phyloP scores from a whole-genome alignment of 1,140 invertebrate species.

The Saccostrea cuccullata region DNA sequence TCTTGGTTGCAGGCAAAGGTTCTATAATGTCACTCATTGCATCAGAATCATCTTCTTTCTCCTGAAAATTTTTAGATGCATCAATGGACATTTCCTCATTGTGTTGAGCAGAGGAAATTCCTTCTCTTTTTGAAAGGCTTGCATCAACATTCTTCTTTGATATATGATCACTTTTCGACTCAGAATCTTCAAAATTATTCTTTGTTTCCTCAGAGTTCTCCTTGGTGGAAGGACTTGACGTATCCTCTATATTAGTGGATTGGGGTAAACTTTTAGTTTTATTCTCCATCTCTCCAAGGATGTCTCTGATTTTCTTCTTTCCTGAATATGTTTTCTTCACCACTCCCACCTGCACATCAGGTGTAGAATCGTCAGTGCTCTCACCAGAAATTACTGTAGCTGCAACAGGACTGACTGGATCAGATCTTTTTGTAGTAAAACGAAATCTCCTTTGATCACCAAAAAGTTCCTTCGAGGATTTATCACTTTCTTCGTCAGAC shows the following conservation, averaged over 20 bases:
- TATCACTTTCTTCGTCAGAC: conserved; percentile 12
- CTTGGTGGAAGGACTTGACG: background rate
- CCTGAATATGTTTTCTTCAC: conserved; percentile 37
- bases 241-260: background rate
- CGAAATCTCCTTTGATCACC: conserved; percentile 31
- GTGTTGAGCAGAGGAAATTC: background rate
- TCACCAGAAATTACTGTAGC: background rate
- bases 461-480: conserved; percentile 26
- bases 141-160: background rate
- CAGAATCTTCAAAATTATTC: background rate
- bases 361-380: background rate
- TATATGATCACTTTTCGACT: background rate
- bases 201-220: background rate
- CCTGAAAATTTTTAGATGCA: background rate
- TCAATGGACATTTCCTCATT: background rate
- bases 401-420: background rate
- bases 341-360: background rate
- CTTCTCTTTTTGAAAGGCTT: background rate
- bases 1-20: background rate
- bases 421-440: background rate
- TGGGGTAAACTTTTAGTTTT: background rate
- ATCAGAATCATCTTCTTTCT: background rate
- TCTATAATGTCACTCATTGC: conserved; percentile 18
- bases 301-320: conserved; percentile 24
- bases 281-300: background rate